phyloP scores from a whole-genome alignment of 2,888 invertebrate genomes.

The Shargacucullia verbasci region DNA sequence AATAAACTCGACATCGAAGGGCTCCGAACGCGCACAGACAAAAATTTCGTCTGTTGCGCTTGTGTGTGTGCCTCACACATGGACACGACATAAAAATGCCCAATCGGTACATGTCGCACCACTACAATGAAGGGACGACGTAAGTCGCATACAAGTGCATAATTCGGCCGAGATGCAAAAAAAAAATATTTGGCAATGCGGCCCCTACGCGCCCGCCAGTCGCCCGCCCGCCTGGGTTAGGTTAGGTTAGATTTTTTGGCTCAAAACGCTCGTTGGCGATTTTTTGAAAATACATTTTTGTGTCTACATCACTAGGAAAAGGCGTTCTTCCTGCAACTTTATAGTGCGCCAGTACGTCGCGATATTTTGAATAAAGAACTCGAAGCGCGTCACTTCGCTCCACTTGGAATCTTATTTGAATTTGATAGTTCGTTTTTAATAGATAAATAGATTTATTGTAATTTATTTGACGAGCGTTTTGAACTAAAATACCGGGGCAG shows the following conservation, averaged over 20 bases:
- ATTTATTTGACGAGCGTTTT: constrained; percentile 76
- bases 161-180: constrained; percentile 90
- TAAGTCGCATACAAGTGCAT: constrained; percentile 90
- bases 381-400: constrained; percentile 67
- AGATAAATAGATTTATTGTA: constrained; percentile 60
- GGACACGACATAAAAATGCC: constrained; percentile 82
- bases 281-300: constrained; percentile 83
- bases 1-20: constrained; percentile 82
- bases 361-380: constrained; percentile 83
- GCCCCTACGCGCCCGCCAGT: constrained; percentile 89
- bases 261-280: constrained; percentile 87
- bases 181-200: constrained; percentile 89
- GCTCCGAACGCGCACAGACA: constrained; percentile 79
- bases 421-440: constrained; percentile 63
- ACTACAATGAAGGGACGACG: constrained; percentile 88
- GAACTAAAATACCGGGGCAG: constrained; percentile 63
- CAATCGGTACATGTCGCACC: constrained; percentile 87
- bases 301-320: constrained; percentile 80
- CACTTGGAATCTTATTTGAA: constrained; percentile 77
- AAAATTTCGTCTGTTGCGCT: constrained; percentile 76
- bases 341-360: constrained; percentile 79
- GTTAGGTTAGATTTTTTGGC: constrained; percentile 90
- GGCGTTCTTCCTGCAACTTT: constrained; percentile 77
- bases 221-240: constrained; percentile 89
- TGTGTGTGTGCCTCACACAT: constrained; percentile 85